phyloP scores from a whole-genome alignment of 2,888 invertebrate genomes.

The Phaedon cochleariae region DNA sequence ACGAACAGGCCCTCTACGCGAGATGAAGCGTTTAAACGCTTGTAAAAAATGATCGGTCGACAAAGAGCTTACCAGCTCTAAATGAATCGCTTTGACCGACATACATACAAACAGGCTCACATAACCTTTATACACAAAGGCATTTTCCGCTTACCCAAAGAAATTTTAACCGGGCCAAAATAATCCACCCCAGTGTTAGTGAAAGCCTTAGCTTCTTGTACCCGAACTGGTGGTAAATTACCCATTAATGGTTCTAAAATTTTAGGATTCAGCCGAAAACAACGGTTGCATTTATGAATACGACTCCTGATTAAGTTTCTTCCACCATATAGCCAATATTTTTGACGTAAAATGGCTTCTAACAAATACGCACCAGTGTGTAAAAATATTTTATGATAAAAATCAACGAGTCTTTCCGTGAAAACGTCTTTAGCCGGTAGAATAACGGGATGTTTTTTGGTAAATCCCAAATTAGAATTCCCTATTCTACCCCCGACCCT shows the following conservation, averaged over 20 bases:
- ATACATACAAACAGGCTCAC: conserved; percentile 16
- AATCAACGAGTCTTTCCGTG: background rate
- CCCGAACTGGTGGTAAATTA: too few relatives aligned
- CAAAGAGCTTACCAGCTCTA: conserved; percentile 14
- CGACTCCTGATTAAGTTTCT: too few relatives aligned
- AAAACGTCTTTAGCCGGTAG: conserved; percentile 10
- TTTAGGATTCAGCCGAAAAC: conserved; percentile 18
- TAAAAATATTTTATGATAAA: too few relatives aligned
- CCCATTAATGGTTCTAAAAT: conserved; percentile 1
- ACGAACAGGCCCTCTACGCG: background rate
- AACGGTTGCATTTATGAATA: too few relatives aligned
- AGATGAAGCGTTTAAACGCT: conserved; percentile 1
- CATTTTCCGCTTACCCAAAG: conserved; percentile 15
- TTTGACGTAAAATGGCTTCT: too few relatives aligned
- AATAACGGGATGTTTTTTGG: background rate
- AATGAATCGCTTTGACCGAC: conserved; percentile 12
- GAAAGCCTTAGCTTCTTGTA: too few relatives aligned
- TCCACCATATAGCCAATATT: too few relatives aligned
- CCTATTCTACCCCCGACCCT: conserved; percentile 8
- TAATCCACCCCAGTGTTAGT: too few relatives aligned
- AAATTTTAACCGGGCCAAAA: too few relatives aligned
- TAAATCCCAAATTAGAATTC: too few relatives aligned
- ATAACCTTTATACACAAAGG: conserved; percentile 17
- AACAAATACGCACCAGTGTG: too few relatives aligned
- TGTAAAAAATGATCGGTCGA: conserved; percentile 10